These are phyloP conservation scores for Gasteruption jaculator DNA, from an alignment of 2,888 invertebrate genomes.

Conservation along the genomic window DNA sequence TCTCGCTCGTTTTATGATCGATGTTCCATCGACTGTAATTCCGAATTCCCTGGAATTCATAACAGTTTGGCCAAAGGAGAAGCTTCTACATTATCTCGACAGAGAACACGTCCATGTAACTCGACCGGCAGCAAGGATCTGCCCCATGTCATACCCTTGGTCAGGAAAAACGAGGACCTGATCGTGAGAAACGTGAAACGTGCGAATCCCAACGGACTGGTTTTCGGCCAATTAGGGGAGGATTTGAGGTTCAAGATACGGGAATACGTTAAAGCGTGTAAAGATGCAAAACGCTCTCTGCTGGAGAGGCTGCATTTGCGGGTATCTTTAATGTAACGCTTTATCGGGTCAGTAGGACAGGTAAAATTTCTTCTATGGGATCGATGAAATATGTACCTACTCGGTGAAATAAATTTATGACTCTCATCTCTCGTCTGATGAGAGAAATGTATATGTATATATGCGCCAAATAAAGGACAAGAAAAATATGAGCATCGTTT, in stretches of 20 bases:
- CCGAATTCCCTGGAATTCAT: too few relatives aligned
- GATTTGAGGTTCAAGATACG: constrained; percentile 31
- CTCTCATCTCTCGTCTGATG: too few relatives aligned
- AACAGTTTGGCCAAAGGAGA: too few relatives aligned
- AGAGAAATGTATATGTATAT: too few relatives aligned
- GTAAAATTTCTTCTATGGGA: background rate
- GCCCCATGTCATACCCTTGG: too few relatives aligned
- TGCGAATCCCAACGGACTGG: constrained; percentile 4
- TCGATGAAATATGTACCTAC: constrained; percentile 5
- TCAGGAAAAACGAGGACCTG: background rate
- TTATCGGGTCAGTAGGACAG: background rate
- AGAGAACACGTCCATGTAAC: too few relatives aligned
- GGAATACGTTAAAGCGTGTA: constrained; percentile 33
- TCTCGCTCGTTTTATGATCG: too few relatives aligned
- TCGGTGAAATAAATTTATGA: constrained; percentile 6
- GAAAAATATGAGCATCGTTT: too few relatives aligned
- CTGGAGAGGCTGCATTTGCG: constrained; percentile 24
- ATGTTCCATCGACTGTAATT: too few relatives aligned
- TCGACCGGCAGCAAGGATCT: too few relatives aligned
- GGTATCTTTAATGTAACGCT: background rate
- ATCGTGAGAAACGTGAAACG: background rate
- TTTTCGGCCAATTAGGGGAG: constrained; percentile 8
- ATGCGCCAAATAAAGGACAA: too few relatives aligned
- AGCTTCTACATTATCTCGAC: too few relatives aligned
- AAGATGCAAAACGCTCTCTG: constrained; percentile 27